Conservation (phyloP, 1,140 invertebrate species). For the Leptinotarsa undecemlineata region DNA sequence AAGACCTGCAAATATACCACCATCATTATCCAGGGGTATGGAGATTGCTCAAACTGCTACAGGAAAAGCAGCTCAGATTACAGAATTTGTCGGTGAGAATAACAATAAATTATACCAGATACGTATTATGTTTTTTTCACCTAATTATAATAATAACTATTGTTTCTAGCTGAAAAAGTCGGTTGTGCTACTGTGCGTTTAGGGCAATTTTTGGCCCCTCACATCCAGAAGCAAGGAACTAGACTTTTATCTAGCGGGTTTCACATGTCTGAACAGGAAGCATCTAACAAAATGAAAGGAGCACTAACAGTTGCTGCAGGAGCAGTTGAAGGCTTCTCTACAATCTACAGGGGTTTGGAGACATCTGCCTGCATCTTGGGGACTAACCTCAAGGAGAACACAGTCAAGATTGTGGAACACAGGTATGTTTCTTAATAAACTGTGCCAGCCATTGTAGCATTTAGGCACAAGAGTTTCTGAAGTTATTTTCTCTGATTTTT, state of each 20-base stretch:
- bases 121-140: too few species aligned
- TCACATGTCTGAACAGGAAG: constrained; percentile 59
- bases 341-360: constrained; percentile 70
- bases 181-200: constrained; percentile 66
- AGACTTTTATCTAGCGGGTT: constrained; percentile 61
- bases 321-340: constrained; percentile 69
- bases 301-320: constrained; percentile 70
- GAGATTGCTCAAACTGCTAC: constrained; percentile 67
- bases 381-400: constrained; percentile 67
- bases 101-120: too few species aligned
- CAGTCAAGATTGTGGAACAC: constrained; percentile 70
- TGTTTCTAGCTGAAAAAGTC: constrained; percentile 63
- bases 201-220: constrained; percentile 67
- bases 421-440: constrained; percentile 59
- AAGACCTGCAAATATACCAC: constrained; percentile 55
- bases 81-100: constrained; percentile 62
- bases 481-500: constrained; percentile 33
- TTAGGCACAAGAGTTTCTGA: too few species aligned
- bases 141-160: background rate
- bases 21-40: constrained; percentile 61
- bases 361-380: constrained; percentile 67
- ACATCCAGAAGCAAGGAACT: constrained; percentile 67
- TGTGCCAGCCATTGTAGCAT: too few species aligned
- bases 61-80: constrained; percentile 64
- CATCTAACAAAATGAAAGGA: constrained; percentile 63